A percentile compares a stretch with the other conserved stretches of the same genome.
Conservation (phyloP, 30 jellyfish, hydroid and myxozoan genomes). For the Aurelia coerulea region DNA sequence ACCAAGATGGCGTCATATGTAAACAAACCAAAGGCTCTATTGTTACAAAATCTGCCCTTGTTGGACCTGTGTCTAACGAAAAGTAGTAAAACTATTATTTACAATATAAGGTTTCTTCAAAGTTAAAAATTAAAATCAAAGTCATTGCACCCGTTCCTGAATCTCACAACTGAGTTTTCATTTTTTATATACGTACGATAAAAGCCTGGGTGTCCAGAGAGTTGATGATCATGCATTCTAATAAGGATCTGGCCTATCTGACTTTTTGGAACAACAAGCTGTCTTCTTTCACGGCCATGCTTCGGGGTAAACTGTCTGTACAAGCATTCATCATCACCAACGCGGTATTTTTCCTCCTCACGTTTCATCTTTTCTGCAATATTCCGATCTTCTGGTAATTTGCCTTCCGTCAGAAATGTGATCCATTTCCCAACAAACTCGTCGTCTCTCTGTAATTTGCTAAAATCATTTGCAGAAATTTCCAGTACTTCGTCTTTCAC, state of each 20-base stretch:
- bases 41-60: too few relatives aligned
- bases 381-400: constrained; percentile 32
- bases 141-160: too few relatives aligned
- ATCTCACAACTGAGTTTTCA: too few relatives aligned
- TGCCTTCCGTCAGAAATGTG: constrained; percentile 16
- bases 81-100: too few relatives aligned
- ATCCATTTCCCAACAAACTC: not conserved
- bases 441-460: not conserved
- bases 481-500: constrained; percentile 26
- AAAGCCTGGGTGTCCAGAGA: not conserved
- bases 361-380: constrained; percentile 20
- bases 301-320: constrained; percentile 30
- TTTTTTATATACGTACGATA: too few relatives aligned
- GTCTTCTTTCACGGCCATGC: constrained; percentile 34
- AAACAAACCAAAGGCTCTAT: too few relatives aligned
- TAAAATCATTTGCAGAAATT: not conserved
- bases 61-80: too few relatives aligned
- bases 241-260: constrained; percentile 47
- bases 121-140: too few relatives aligned
- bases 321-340: constrained; percentile 53
- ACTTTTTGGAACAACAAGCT: constrained; percentile 50
- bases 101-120: too few relatives aligned
- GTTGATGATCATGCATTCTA: constrained; percentile 14
- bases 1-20: too few relatives aligned
- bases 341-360: constrained; percentile 19